These are phyloP conservation scores for Rotaria macrura DNA, from an alignment of 2,888 invertebrate genomes.

Conservation along the genomic window DNA sequence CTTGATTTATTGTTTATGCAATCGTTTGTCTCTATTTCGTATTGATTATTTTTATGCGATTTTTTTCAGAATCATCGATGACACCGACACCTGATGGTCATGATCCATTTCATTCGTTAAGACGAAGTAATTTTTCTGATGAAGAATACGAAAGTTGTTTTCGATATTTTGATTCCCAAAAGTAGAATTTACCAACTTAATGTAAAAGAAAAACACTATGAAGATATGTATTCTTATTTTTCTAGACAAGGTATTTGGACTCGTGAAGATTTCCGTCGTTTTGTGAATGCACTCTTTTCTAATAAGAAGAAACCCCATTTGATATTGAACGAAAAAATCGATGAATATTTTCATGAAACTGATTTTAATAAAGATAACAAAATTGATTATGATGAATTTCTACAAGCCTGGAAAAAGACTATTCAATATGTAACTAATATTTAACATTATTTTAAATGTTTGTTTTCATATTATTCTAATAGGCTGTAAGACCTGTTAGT, in stretches of 20 bases:
- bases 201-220: too few species aligned
- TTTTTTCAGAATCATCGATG: not conserved
- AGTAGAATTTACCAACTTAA: not conserved
- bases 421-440: constrained; percentile 39
- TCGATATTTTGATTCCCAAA: not conserved
- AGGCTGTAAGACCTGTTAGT: constrained; percentile 20
- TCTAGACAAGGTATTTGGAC: constrained; percentile 39
- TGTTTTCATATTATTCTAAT: not conserved
- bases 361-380: constrained; percentile 40
- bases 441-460: not conserved
- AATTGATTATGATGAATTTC: constrained; percentile 39
- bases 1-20: too few species aligned
- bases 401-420: constrained; percentile 40
- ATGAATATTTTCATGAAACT: constrained; percentile 37
- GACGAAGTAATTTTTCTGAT: not conserved
- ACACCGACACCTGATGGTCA: not conserved
- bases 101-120: not conserved
- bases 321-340: constrained; percentile 35
- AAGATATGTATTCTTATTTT: not conserved
- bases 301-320: constrained; percentile 35
- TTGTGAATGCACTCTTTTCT: constrained; percentile 37
- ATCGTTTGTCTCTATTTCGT: too few species aligned
- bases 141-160: not conserved
- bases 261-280: constrained; percentile 36
- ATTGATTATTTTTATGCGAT: not conserved